Base-by-base conservation (phyloP, 92 coral and sea anemone species). In the Parazoanthus swiftii region DNA sequence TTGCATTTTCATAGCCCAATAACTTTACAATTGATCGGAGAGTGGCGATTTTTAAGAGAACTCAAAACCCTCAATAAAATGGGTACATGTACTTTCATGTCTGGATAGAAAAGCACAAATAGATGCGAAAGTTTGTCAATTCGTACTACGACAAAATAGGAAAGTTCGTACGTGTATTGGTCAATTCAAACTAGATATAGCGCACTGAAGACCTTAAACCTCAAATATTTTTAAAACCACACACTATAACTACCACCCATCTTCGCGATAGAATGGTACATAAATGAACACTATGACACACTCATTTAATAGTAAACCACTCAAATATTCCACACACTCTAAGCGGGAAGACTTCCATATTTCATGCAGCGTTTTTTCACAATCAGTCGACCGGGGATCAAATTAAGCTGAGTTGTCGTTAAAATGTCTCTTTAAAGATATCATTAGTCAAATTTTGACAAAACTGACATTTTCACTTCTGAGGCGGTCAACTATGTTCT, bases 1-100 rank as follows among this genome's bases (percentile, higher is more conserved):
- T 79, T 79, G 82, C 51, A 48, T 46, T 29, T 79, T 46, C 67
- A 79, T 59, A 29, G 82, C 29, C 42, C 82, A 79, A 20, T 37
- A 78, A 78, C 29, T 44, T 44, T 78, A 15, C 15, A 18, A 50
- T 16, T 33, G 23, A 29, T 26, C 15, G 39, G 20, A 48, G 39
- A 11, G 33, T 18, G 56, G 42, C 58, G 58, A 23, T 58, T 15
- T 33, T 37, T 42, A 44, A 46, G 46, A 37, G 46, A 51, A 71
- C 43, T 26, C 1, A 36, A 4, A 73, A 6, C 77, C 23, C 54
- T 71, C n/a, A 70, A 21, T 42, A 70, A 63, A 63, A 63, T 63
- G n/a, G 70, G 70, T 21, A 63, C n/a, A n/a, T n/a, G n/a, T n/a
- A n/a, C n/a, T 21, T 63, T 8, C 21, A 67, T 71, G 78, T n/a